phyloP scores from a whole-genome alignment of 2,797 vertebrate genomes.

The Gadopsis marmoratus region DNA sequence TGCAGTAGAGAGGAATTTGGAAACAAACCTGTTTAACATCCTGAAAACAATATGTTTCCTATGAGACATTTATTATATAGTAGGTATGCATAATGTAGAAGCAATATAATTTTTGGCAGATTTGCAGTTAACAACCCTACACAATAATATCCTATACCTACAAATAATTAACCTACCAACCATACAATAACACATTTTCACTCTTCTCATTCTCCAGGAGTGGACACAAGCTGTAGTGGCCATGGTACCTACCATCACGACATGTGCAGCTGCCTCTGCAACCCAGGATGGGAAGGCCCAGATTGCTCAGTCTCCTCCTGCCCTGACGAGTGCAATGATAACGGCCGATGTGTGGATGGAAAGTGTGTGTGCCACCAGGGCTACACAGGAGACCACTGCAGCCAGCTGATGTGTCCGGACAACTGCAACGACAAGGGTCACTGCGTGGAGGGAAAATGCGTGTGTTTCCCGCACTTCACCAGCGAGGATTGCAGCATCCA shows the following conservation, averaged over 20 bases:
- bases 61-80: not conserved
- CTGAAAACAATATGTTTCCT: not conserved
- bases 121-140: not conserved
- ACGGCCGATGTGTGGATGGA: slow-evolving; percentile 86
- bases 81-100: not conserved
- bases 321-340: slow-evolving; percentile 87
- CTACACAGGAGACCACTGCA: slow-evolving; percentile 87
- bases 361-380: slow-evolving; percentile 87
- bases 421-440: slow-evolving; percentile 89
- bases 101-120: not conserved
- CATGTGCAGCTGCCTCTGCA: slow-evolving; percentile 87
- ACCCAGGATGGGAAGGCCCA: slow-evolving; percentile 89
- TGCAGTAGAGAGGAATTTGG: not conserved
- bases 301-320: slow-evolving; percentile 88
- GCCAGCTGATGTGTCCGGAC: slow-evolving; percentile 82
- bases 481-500: slow-evolving; percentile 87
- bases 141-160: not conserved
- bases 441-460: slow-evolving; percentile 87
- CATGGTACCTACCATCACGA: slow-evolving; percentile 84
- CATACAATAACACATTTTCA: not conserved
- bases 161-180: not conserved
- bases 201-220: slow-evolving; percentile 62
- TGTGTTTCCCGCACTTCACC: slow-evolving; percentile 84
- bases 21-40: not conserved
- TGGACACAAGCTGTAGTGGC: slow-evolving; percentile 84